These are phyloP conservation scores for Ceryle rudis DNA, from an alignment of 2,797 vertebrate species.

Conservation along the genomic window DNA sequence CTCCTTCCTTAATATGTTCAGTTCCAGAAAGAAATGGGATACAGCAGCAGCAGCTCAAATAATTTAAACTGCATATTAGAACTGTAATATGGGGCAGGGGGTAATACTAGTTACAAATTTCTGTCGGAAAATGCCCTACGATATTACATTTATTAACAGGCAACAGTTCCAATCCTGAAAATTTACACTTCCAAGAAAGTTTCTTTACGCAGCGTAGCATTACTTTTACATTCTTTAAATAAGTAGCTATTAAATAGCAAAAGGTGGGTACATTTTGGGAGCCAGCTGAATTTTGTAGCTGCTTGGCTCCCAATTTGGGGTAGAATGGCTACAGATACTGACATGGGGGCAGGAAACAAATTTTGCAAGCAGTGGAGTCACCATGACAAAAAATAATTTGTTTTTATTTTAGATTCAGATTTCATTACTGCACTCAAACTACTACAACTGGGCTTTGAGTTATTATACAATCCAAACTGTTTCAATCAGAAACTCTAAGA, in stretches of 20 bases:
- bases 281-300: constrained; percentile 48
- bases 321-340: constrained; percentile 41
- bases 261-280: neutral
- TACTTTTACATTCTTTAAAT: constrained; percentile 47
- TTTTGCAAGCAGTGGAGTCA: constrained; percentile 82
- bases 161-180: constrained; percentile 35
- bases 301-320: neutral
- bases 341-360: constrained; percentile 70
- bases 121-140: neutral
- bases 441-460: constrained; percentile 84
- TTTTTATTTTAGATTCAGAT: constrained; percentile 87
- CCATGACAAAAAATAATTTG: constrained; percentile 87
- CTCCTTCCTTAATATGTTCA: neutral
- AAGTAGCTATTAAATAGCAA: neutral
- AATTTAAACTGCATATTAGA: neutral
- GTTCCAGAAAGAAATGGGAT: neutral
- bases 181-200: constrained; percentile 39
- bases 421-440: constrained; percentile 85
- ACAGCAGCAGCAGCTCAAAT: neutral
- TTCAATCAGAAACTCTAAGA: constrained; percentile 84
- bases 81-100: neutral
- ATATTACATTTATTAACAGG: constrained; percentile 56
- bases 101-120: neutral
- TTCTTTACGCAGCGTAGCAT: neutral
- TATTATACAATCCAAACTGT: constrained; percentile 85